Base-by-base conservation (phyloP, 2,888 invertebrate genomes). In the Melinopterus prodromus region DNA sequence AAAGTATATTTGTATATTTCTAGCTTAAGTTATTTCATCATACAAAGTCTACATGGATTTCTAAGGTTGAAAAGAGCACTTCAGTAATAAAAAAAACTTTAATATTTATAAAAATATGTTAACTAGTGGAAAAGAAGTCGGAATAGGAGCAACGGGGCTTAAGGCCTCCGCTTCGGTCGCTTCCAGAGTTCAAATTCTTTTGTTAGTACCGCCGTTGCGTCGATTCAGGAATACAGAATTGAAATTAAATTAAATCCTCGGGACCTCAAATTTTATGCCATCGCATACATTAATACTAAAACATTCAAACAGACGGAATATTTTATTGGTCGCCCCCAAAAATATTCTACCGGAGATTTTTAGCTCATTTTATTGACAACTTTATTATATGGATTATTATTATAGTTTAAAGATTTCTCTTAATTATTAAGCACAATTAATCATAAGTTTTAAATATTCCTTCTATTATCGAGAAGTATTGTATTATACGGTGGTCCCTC, bases 231-330 rank as follows among this genome's bases (percentile, higher is more conserved):
- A 81, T 80, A 81, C 81, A 83, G 82, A 84, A 84, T 81, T 84
- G 80, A 82, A 81, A 80, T 82, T 82, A 82, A 84, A 82, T 84
- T 82, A 82, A 82, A 81, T 83, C 79, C 69, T 81, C 81, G 80
- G 79, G 82, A 83, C 81, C 81, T 83, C 81, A 80, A 81, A 83
- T 83, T 83, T 83, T 82, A 79, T 86, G 77, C 81, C 74, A 79
- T 79, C 77, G 81, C 79, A 81, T 81, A 81, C 76, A 79, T 81
- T 81, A 81, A 81, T 81, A 77, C 77, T 76, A 77, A 81, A 81
- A 77, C 35, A 78, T 53, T 53, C 53, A 12, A 53, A 53, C 53
- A 53, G 53, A 53, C 9, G 12, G 53, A 53, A 53, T 53, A 53
- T 53, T 4, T 53, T 53, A 53, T 53, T 53, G 53, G 53, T 7